phyloP scores from a whole-genome alignment of 2,888 invertebrate genomes.

The Dermolepida albohirtum region DNA sequence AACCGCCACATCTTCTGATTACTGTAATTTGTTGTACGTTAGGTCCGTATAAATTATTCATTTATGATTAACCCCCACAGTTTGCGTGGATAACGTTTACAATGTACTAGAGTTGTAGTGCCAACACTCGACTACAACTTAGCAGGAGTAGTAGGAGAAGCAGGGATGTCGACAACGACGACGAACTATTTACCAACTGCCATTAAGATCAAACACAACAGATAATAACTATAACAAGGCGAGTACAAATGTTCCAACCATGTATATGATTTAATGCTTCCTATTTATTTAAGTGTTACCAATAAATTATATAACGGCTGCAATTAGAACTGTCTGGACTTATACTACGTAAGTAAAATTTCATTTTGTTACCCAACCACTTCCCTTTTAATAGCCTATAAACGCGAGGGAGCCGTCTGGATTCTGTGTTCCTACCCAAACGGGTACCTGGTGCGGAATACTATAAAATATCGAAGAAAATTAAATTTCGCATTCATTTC shows the following conservation, averaged over 20 bases:
- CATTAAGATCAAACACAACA: conserved; percentile 62
- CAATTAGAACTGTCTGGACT: conserved; percentile 40
- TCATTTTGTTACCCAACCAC: conserved; percentile 8
- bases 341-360: conserved; percentile 36
- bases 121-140: conserved; percentile 19
- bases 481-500: conserved; percentile 19
- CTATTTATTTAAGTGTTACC: conserved; percentile 44
- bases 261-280: conserved; percentile 53
- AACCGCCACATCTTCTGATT: conserved; percentile 51
- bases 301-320: conserved; percentile 40
- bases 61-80: conserved; percentile 56
- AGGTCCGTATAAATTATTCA: conserved; percentile 57
- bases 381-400: conserved; percentile 7
- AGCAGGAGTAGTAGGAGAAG: conserved; percentile 16
- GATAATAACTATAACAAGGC: conserved; percentile 58
- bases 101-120: conserved; percentile 46
- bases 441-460: neutral
- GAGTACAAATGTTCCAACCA: conserved; percentile 56
- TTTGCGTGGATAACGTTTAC: conserved; percentile 48
- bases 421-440: neutral
- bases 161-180: conserved; percentile 44
- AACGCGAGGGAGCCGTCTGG: neutral
- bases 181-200: conserved; percentile 62
- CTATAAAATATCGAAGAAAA: conserved; percentile 11
- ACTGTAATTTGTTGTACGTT: conserved; percentile 55